Evolutionary conservation across 2,113 vertebrate genomes (phyloP).

Genomic region (Catharus fuscescens): DNA sequence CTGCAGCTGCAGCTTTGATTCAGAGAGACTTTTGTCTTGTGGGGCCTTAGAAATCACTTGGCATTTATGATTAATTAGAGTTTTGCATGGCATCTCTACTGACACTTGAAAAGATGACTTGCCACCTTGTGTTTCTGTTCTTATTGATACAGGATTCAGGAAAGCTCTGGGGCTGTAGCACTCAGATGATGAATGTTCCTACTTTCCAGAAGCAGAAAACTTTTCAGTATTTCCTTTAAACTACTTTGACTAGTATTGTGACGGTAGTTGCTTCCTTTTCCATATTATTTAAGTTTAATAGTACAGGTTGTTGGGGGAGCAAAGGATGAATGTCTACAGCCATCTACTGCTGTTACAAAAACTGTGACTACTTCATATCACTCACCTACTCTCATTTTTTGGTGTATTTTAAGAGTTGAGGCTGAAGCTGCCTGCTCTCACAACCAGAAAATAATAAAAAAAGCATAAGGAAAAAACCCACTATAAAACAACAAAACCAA

Average conservation of each 20-base stretch:
- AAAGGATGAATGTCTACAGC: background rate
- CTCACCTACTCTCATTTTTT: background rate
- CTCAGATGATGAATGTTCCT: background rate
- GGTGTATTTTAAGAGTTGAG: background rate
- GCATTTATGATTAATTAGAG: background rate
- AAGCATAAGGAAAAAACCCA: fast-evolving
- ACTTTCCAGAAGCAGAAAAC: background rate
- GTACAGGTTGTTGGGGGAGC: background rate
- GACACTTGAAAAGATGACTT: background rate
- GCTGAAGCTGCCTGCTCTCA: background rate
- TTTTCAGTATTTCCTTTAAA: background rate
- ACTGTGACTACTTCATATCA: background rate
- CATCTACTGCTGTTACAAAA: background rate
- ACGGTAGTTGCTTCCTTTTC: background rate
- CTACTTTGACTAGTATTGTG: background rate
- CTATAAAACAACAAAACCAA: background rate
- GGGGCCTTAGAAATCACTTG: background rate
- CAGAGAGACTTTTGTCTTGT: background rate
- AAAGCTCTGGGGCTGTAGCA: background rate
- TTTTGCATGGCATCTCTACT: background rate
- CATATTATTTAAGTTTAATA: background rate
- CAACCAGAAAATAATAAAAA: background rate
- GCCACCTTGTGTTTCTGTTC: background rate
- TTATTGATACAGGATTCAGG: background rate
- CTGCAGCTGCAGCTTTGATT: background rate